phyloP scores from a whole-genome alignment of 2,113 vertebrate genomes.

The Picathartes gymnocephalus region DNA sequence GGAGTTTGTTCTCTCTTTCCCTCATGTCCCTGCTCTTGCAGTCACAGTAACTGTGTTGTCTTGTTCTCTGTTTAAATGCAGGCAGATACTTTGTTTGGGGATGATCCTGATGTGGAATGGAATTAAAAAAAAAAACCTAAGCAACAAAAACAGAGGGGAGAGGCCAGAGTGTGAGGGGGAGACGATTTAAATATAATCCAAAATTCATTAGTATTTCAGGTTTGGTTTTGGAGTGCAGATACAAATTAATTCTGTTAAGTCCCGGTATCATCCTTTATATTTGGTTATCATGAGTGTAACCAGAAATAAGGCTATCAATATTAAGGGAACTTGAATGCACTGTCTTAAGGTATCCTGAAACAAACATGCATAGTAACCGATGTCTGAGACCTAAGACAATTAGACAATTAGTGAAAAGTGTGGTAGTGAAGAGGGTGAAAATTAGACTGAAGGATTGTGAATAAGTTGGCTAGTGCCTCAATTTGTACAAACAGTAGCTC shows the following conservation, averaged over 20 bases:
- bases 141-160: no score
- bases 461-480: background rate
- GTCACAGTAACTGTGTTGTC: background rate
- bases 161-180: background rate
- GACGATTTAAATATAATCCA: background rate
- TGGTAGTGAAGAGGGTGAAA: background rate
- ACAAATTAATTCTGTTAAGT: background rate
- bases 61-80: background rate
- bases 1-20: background rate
- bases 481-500: background rate
- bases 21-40: background rate
- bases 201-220: background rate
- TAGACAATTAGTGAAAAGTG: background rate
- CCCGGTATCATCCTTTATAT: background rate
- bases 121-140: background rate
- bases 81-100: background rate
- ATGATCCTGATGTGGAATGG: background rate
- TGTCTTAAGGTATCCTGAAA: background rate
- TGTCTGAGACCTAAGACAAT: background rate
- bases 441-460: background rate
- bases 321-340: background rate
- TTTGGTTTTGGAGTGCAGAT: background rate
- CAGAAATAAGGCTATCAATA: background rate
- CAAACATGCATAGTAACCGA: background rate
- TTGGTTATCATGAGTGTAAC: background rate